Evolutionary conservation across 1,140 invertebrate species (phyloP).

Genomic region (Achatina immaculata): DNA sequence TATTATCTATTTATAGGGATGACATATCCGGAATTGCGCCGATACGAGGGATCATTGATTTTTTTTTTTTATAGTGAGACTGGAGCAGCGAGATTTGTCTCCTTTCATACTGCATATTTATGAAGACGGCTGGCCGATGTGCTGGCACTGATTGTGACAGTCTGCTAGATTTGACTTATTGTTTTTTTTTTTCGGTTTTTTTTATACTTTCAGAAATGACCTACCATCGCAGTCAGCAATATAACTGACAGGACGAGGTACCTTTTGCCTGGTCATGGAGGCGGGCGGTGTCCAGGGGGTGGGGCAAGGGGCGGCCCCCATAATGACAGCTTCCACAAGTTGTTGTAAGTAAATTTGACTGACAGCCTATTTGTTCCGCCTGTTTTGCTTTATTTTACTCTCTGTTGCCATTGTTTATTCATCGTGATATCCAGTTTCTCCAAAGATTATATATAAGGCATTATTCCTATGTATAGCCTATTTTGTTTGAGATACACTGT

Average conservation of each 20-base stretch:
- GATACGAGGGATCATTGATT: background rate
- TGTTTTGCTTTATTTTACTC: too few relatives aligned
- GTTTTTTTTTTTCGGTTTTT: background rate
- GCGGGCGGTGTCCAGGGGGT: conserved; percentile 17
- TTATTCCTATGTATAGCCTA: too few relatives aligned
- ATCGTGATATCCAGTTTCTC: too few relatives aligned
- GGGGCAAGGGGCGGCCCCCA: conserved; percentile 5
- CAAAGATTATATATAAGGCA: too few relatives aligned
- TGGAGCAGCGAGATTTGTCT: background rate
- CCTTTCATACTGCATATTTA: background rate
- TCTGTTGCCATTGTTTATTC: too few relatives aligned
- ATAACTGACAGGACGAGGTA: background rate
- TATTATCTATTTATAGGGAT: background rate
- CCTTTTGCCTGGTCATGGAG: conserved; percentile 4
- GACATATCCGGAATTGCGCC: background rate
- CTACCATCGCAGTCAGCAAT: background rate
- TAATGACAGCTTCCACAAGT: conserved; percentile 19
- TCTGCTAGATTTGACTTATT: background rate
- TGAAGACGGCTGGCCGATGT: too few relatives aligned
- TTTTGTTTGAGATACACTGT: too few relatives aligned
- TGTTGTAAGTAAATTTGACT: conserved; percentile 17
- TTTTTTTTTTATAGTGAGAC: background rate
- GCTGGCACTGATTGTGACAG: background rate
- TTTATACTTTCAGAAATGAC: background rate
- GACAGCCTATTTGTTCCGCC: too few relatives aligned